A percentile compares a stretch with the other conserved stretches of the same genome.
phyloP scores from a whole-genome alignment of 1,140 invertebrate species.

The Dysdera silvatica region DNA sequence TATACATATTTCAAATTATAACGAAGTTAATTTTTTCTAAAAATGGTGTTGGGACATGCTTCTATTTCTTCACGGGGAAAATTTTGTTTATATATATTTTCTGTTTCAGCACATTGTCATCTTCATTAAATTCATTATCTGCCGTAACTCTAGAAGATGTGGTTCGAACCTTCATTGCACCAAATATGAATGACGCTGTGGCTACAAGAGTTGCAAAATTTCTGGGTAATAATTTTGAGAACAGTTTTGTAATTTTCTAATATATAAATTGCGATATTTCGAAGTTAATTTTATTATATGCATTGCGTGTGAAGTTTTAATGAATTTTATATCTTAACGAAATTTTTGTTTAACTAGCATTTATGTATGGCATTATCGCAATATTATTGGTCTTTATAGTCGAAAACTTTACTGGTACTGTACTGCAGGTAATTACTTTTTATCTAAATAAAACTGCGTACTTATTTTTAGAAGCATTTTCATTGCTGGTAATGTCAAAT shows the following conservation, averaged over 20 bases:
- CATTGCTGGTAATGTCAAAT: too few relatives aligned
- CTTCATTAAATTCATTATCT: conserved; percentile 19
- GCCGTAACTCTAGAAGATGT: conserved; percentile 22
- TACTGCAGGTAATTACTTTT: conserved; percentile 21
- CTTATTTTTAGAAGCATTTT: too few relatives aligned
- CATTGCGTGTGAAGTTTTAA: neutral
- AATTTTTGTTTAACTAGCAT: neutral
- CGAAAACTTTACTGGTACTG: conserved; percentile 22
- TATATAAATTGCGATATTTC: neutral
- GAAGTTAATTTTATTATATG: neutral
- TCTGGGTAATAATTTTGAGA: conserved; percentile 24
- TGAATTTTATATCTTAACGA: neutral
- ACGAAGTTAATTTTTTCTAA: too few relatives aligned
- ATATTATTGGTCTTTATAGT: conserved; percentile 19
- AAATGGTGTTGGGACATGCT: too few relatives aligned
- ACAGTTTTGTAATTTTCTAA: neutral
- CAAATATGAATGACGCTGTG: conserved; percentile 14
- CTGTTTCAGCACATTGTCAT: conserved; percentile 24
- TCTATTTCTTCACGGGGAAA: too few relatives aligned
- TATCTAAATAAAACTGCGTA: too few relatives aligned
- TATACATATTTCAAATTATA: too few relatives aligned
- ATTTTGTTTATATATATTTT: neutral
- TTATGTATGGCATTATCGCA: conserved; percentile 18
- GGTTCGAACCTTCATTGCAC: conserved; percentile 10
- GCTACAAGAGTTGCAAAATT: conserved; percentile 23